These are phyloP conservation scores for Prunella himalayana DNA, from an alignment of 2,113 vertebrate species.

Conservation along the genomic window DNA sequence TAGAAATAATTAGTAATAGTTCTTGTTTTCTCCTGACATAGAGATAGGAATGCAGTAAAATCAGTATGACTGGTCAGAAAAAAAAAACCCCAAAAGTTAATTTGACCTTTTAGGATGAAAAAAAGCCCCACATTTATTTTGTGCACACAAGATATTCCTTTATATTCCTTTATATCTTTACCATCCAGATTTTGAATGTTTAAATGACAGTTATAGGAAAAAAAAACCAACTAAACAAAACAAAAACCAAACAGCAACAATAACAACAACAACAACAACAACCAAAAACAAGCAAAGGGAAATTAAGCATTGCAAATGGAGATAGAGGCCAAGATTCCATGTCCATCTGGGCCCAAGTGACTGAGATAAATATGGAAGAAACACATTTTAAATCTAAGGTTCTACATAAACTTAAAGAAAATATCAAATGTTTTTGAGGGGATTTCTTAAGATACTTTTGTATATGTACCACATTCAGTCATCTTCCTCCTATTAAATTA, in stretches of 20 bases:
- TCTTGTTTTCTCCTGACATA: not conserved
- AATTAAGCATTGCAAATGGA: not conserved
- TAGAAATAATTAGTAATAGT: not conserved
- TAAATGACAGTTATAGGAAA: not conserved
- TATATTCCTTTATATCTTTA: not conserved
- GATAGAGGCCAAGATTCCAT: not conserved
- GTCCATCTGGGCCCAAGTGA: not conserved
- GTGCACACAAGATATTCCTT: not conserved
- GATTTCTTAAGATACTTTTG: not conserved
- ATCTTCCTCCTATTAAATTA: not conserved
- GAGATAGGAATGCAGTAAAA: not conserved
- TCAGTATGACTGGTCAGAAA: not conserved
- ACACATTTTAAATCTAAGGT: not conserved
- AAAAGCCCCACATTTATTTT: not conserved
- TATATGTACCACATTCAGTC: accelerated
- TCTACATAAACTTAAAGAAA: not conserved
- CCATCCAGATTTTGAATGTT: not conserved
- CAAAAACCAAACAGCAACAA: not conserved
- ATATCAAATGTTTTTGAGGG: not conserved
- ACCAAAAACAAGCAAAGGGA: not conserved
- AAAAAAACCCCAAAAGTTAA: not conserved
- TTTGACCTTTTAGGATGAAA: not conserved
- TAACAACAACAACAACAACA: not conserved
- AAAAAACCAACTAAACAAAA: accelerated
- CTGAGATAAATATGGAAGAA: not conserved